A percentile compares a stretch with the other conserved stretches of the same genome.
phyloP scores from a whole-genome alignment of 2,888 invertebrate species.

The Limenitis camilla region DNA sequence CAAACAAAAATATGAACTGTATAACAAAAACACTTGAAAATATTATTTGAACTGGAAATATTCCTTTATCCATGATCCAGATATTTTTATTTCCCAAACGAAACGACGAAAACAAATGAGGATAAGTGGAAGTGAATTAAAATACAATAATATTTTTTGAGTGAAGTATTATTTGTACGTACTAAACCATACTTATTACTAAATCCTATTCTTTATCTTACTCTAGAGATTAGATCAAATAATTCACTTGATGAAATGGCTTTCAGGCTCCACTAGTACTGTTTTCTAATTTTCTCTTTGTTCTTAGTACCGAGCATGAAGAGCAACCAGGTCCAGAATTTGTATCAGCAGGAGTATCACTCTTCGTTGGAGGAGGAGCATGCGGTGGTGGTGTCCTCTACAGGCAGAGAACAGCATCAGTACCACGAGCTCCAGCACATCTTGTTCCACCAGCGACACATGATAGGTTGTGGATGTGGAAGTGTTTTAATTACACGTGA shows the following conservation, averaged over 20 bases:
- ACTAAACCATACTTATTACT: no score
- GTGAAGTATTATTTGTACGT: no score
- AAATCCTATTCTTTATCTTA: no score
- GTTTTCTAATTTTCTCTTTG: background rate
- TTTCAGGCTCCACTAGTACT: background rate
- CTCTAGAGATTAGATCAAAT: background rate
- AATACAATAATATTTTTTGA: no score
- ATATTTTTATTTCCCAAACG: no score
- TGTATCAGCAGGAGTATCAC: constrained; percentile 76
- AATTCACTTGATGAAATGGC: no score
- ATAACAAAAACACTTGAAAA: background rate
- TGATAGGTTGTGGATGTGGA: constrained; percentile 80
- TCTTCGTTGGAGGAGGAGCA: constrained; percentile 75
- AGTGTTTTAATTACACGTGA: constrained; percentile 80
- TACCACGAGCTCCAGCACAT: constrained; percentile 65
- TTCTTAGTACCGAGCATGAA: constrained; percentile 49
- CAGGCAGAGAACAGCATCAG: constrained; percentile 69
- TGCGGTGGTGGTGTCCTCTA: constrained; percentile 74
- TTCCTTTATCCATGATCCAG: no score
- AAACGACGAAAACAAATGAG: no score
- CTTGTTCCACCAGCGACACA: constrained; percentile 74
- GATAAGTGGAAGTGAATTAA: no score
- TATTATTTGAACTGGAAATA: no score
- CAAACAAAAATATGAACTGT: background rate
- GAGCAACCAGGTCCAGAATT: constrained; percentile 74